Base-by-base conservation (phyloP, 2,113 vertebrate species). In the Planiliza haematocheilus region DNA sequence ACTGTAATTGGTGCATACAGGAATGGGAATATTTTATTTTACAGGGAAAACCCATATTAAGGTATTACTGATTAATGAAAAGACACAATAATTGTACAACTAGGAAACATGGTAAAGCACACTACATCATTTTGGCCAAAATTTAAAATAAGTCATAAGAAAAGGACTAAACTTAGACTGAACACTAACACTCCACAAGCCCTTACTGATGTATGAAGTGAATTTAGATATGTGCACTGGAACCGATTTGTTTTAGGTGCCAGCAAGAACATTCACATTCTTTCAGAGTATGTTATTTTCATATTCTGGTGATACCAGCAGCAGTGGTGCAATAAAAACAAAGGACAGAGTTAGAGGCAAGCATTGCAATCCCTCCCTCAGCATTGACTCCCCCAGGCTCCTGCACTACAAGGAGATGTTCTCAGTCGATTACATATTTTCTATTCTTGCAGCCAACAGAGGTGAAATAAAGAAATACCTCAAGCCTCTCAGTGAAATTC, bases 371-470 rank as follows among this genome's bases (percentile, higher is more conserved):
- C 46, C 58, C 55, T 70, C 46, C 36, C 52, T 48, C 62, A 48
- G 51, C 18, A 49, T 42, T 0, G 13, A 55, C 73, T 67, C 71
- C 82, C 62, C 36, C 50, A 55, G 61, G 60, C 77, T 61, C 53
- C 66, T 49, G 24, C 81, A 62, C 14, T 21, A 64, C 59, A 61
- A 64, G 18, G 52, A 41, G 37, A 69, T 82, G 63, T 71, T 75
- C 70, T 73, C 71, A 52, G 66, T 69, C 69, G 48, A 77, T 81
- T 82, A 45, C 63, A 75, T 46, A 36, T 58, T 65, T 74, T 77
- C 36, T 65, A 30, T 79, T 79, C 61, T 18, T 60, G 58, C 63
- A 68, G 42, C 20, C 45, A 49, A 63, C 46, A 52, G 18, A 71
- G 49, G 39, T 58, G 38, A 56, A 69, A 75, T 34, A 2, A n/a